Conservation (phyloP, 2,888 invertebrate species). For the Mythimna vitellina region DNA sequence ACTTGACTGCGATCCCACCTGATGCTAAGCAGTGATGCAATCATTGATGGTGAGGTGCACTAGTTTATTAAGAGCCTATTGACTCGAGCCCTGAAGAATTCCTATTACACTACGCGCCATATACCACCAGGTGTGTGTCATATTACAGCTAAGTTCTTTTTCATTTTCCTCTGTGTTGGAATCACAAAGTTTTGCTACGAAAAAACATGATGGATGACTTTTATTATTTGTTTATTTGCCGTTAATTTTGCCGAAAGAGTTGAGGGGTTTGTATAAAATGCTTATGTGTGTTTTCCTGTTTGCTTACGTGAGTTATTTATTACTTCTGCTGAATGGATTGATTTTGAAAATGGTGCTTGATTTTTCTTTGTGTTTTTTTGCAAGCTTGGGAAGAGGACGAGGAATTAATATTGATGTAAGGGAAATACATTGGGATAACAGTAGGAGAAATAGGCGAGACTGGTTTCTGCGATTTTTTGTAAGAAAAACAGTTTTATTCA, state of each 20-base stretch:
- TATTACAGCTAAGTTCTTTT: background rate
- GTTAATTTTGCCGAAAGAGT: slow-evolving; percentile 47
- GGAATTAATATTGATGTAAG: too few species aligned
- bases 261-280: slow-evolving; percentile 6
- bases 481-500: too few species aligned
- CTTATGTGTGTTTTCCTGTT: slow-evolving; percentile 28
- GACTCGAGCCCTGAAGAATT: too few species aligned
- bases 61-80: too few species aligned
- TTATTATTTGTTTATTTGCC: slow-evolving; percentile 47
- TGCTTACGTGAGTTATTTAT: slow-evolving; percentile 11
- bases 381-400: too few species aligned
- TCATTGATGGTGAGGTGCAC: too few species aligned
- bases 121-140: background rate
- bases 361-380: background rate
- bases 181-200: slow-evolving; percentile 34
- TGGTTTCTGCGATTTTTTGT: too few species aligned
- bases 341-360: background rate
- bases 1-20: too few species aligned
- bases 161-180: slow-evolving; percentile 5
- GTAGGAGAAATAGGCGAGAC: too few species aligned
- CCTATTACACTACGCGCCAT: too few species aligned
- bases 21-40: too few species aligned
- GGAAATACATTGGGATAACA: too few species aligned
- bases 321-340: slow-evolving; percentile 6
- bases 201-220: slow-evolving; percentile 46